These are phyloP conservation scores for Perca flavescens DNA, from an alignment of 2,113 vertebrate species.

Conservation along the genomic window DNA sequence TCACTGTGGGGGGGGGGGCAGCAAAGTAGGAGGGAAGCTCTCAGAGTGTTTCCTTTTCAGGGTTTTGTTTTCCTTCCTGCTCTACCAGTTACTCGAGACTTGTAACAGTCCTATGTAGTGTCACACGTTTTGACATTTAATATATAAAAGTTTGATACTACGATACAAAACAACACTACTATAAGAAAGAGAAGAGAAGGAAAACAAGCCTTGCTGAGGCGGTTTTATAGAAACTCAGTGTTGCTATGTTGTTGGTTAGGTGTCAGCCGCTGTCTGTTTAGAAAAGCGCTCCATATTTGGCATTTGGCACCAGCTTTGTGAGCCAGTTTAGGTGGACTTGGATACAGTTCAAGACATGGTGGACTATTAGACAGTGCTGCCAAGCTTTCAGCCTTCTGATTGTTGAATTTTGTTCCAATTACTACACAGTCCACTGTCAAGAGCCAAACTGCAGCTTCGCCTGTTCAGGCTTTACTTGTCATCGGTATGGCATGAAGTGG, in stretches of 20 bases:
- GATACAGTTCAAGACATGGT: constrained; percentile 42
- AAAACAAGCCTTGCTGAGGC: constrained; percentile 26
- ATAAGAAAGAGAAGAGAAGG: constrained; percentile 13
- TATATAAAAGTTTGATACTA: constrained; percentile 55
- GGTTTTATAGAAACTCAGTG: constrained; percentile 21
- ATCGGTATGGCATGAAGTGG: background rate
- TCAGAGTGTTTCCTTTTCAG: constrained; percentile 41
- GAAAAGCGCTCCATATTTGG: constrained; percentile 41
- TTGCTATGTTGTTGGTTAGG: constrained; percentile 29
- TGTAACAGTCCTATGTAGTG: constrained; percentile 45
- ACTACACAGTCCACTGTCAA: constrained; percentile 35
- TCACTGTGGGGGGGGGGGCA: constrained; percentile 39
- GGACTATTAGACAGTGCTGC: constrained; percentile 35
- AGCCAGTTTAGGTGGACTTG: constrained; percentile 38
- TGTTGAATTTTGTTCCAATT: constrained; percentile 55
- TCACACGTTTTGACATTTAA: constrained; percentile 56
- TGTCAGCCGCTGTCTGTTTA: constrained; percentile 42
- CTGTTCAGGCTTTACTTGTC: constrained; percentile 2
- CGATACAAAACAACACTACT: constrained; percentile 3
- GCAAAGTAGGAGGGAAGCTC: constrained; percentile 39
- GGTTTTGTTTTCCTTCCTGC: constrained; percentile 58
- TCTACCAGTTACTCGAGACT: constrained; percentile 35
- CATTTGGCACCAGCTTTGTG: constrained; percentile 36
- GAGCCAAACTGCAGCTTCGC: constrained; percentile 38
- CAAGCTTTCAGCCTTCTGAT: constrained; percentile 49